Evolutionary conservation across 2,888 invertebrate species (phyloP).

Genomic region (Chaitophorus viminalis): DNA sequence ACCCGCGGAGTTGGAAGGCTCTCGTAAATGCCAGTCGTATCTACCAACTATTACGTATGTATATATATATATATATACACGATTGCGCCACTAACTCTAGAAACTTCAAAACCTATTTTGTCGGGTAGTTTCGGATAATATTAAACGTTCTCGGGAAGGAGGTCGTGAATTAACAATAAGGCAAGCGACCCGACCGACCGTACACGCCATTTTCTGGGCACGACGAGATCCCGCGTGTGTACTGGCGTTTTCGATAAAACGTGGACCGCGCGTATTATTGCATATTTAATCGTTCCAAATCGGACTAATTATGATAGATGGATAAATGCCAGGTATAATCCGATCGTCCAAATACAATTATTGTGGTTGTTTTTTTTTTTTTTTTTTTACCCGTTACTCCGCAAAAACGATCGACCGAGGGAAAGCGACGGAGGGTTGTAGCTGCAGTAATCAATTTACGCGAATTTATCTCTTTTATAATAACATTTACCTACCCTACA

Average conservation of each 20-base stretch:
- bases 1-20: no score
- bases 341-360: slow-evolving; percentile 30
- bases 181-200: not conserved
- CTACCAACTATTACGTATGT: no score
- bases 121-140: not conserved
- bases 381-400: not conserved
- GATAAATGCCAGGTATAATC: slow-evolving; percentile 51
- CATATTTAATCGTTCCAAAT: slow-evolving; percentile 42
- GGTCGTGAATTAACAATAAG: not conserved
- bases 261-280: not conserved
- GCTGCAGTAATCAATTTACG: slow-evolving; percentile 25
- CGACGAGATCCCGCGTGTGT: not conserved
- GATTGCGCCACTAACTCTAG: no score
- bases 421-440: not conserved
- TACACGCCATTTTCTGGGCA: not conserved
- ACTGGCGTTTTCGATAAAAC: not conserved
- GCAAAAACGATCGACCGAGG: not conserved
- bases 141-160: not conserved
- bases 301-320: slow-evolving; percentile 51
- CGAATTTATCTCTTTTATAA: slow-evolving; percentile 45
- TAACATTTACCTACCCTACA: not conserved
- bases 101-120: slow-evolving; percentile 1
- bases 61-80: no score
- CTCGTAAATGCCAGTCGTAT: no score
- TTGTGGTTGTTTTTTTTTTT: slow-evolving; percentile 21